Conservation (phyloP, 2,797 vertebrate species). For the Pachyuromys duprasi region DNA sequence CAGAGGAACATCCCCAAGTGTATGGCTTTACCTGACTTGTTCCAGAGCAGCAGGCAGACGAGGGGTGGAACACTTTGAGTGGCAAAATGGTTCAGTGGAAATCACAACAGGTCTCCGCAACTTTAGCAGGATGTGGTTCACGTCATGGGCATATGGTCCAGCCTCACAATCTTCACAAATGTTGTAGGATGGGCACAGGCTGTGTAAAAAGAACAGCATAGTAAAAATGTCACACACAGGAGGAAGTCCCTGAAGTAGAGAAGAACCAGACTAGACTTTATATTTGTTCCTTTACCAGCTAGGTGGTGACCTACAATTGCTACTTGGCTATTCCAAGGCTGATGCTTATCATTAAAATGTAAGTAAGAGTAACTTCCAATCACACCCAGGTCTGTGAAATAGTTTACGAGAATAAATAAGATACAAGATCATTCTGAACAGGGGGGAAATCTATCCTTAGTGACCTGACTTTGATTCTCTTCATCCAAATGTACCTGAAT, state of each 20-base stretch:
- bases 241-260: background rate
- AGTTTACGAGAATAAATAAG: background rate
- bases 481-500: background rate
- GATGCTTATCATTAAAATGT: conserved; percentile 25
- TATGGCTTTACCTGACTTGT: conserved; percentile 86
- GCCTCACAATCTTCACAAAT: conserved; percentile 94
- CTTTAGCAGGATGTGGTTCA: conserved; percentile 94
- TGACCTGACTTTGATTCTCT: conserved; percentile 47
- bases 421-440: background rate
- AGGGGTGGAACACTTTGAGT: conserved; percentile 67
- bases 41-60: conserved; percentile 85
- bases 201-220: conserved; percentile 77
- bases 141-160: conserved; percentile 93
- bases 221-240: background rate
- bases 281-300: background rate
- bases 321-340: background rate
- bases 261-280: background rate
- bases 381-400: background rate
- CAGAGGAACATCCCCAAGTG: background rate
- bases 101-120: conserved; percentile 90
- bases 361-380: conserved; percentile 21
- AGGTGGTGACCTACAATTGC: background rate
- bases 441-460: background rate
- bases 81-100: conserved; percentile 76
- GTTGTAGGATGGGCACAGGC: conserved; percentile 95